A percentile compares a stretch with the other conserved stretches of the same genome.
These are phyloP conservation scores for Sebastes umbrosus DNA, from an alignment of 2,797 vertebrate genomes.

Conservation along the genomic window DNA sequence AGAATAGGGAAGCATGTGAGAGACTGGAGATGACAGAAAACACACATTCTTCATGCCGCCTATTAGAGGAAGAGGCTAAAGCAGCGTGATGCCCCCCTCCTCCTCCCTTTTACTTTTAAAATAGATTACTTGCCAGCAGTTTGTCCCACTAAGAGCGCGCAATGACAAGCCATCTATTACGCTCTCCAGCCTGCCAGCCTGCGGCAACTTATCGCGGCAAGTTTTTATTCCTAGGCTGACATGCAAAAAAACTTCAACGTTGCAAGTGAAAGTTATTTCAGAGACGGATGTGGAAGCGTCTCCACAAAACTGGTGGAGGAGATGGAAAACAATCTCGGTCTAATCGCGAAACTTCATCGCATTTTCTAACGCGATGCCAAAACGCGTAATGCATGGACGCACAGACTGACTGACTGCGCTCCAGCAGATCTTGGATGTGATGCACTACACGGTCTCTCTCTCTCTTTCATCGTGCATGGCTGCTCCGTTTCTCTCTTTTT, in stretches of 20 bases:
- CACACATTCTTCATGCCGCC: conserved; percentile 89
- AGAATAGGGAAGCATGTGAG: conserved; percentile 86
- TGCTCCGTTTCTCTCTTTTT: conserved; percentile 53
- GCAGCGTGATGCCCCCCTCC: conserved; percentile 84
- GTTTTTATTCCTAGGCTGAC: conserved; percentile 79
- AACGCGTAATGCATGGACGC: conserved; percentile 8
- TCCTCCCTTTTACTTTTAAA: conserved; percentile 76
- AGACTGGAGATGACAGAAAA: conserved; percentile 90
- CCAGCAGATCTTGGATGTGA: conserved; percentile 61
- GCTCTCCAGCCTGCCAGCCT: conserved; percentile 39
- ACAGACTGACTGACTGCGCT: conserved; percentile 35
- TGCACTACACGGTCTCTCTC: conserved; percentile 51
- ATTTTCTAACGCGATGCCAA: conserved; percentile 1
- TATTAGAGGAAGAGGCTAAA: conserved; percentile 88
- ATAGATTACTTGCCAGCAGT: conserved; percentile 81
- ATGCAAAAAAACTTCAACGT: conserved; percentile 84
- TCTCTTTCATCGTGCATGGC: conserved; percentile 8
- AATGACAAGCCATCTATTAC: conserved; percentile 71
- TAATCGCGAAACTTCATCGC: conserved; percentile 18
- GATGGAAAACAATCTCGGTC: conserved; percentile 3
- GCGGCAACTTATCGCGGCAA: conserved; percentile 67
- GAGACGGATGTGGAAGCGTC: conserved; percentile 23
- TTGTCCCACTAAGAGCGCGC: conserved; percentile 72
- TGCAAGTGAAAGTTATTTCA: conserved; percentile 86
- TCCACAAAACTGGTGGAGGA: conserved; percentile 26